Conservation (phyloP, 2,888 invertebrate species). For the Buathra laborator region DNA sequence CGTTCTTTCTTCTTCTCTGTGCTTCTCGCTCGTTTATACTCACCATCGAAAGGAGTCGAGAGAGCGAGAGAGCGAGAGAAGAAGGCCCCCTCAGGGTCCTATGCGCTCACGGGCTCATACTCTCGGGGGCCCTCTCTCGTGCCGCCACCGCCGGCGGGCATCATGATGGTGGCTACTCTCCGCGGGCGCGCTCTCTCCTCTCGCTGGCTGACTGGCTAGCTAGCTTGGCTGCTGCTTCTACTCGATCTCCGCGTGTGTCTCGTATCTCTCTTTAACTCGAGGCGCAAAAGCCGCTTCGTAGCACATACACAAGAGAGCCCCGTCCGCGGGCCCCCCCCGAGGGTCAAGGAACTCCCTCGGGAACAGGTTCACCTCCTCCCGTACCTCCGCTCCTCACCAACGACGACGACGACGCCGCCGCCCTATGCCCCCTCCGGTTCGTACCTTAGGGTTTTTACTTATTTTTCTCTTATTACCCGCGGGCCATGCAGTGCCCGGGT, state of each 20-base stretch:
- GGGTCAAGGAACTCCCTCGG: constrained; percentile 85
- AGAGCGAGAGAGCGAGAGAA: constrained; percentile 27
- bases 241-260: constrained; percentile 46
- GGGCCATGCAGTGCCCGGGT: constrained; percentile 57
- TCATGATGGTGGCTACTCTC: constrained; percentile 81
- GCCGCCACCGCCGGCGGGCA: constrained; percentile 80
- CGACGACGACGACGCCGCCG: constrained; percentile 57
- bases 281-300: constrained; percentile 45
- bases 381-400: constrained; percentile 66
- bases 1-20: constrained; percentile 46
- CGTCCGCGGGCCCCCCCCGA: constrained; percentile 77
- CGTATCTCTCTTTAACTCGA: constrained; percentile 41
- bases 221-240: constrained; percentile 64
- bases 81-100: constrained; percentile 54
- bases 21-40: constrained; percentile 38
- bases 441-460: constrained; percentile 73
- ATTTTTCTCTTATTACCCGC: constrained; percentile 71
- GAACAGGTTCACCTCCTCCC: constrained; percentile 85
- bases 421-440: constrained; percentile 81
- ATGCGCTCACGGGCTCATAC: constrained; percentile 52
- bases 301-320: constrained; percentile 57
- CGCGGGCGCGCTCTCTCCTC: constrained; percentile 78
- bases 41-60: neutral
- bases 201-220: constrained; percentile 77
- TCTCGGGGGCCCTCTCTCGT: constrained; percentile 72